A percentile compares a stretch with the other conserved stretches of the same genome.
Evolutionary conservation across 1,140 invertebrate genomes (phyloP).

Genomic region (Nasonia longicornis): DNA sequence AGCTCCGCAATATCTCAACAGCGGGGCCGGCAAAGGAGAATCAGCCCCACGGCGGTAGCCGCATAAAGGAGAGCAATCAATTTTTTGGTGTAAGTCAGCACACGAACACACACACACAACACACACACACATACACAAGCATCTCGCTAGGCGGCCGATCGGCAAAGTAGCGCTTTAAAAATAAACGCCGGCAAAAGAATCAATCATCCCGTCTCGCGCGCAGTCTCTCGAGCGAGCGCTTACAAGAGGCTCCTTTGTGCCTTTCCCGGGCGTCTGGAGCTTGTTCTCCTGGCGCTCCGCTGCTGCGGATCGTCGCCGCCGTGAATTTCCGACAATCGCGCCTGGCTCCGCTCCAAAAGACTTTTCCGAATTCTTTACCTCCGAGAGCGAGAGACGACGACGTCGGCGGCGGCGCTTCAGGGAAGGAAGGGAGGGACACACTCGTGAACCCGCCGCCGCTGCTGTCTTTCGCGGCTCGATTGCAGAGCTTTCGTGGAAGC

Average conservation of each 20-base stretch:
- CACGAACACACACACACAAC: no score
- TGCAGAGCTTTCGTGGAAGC: neutral
- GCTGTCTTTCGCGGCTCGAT: neutral
- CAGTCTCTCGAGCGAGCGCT: neutral
- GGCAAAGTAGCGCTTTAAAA: conserved; percentile 19
- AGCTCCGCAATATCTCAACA: no score
- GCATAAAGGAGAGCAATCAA: conserved; percentile 20
- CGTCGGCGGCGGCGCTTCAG: neutral
- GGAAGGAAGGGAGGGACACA: neutral
- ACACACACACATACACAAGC: neutral
- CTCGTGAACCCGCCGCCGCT: neutral
- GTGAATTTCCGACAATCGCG: conserved; percentile 55
- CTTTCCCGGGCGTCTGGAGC: neutral
- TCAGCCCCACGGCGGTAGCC: neutral
- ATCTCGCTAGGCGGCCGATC: neutral
- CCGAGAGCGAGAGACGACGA: no score
- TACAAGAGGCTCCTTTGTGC: conserved; percentile 21
- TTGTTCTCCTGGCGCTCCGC: neutral
- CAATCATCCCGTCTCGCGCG: conserved; percentile 16
- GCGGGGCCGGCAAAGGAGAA: neutral
- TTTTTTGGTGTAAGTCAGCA: conserved; percentile 14
- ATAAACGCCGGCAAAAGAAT: conserved; percentile 22
- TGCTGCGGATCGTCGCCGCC: conserved; percentile 12
- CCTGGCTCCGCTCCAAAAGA: conserved; percentile 55
- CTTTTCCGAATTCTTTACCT: conserved; percentile 47